Evolutionary conservation across 2,888 invertebrate genomes (phyloP).

Genomic region (Agrilus mali): DNA sequence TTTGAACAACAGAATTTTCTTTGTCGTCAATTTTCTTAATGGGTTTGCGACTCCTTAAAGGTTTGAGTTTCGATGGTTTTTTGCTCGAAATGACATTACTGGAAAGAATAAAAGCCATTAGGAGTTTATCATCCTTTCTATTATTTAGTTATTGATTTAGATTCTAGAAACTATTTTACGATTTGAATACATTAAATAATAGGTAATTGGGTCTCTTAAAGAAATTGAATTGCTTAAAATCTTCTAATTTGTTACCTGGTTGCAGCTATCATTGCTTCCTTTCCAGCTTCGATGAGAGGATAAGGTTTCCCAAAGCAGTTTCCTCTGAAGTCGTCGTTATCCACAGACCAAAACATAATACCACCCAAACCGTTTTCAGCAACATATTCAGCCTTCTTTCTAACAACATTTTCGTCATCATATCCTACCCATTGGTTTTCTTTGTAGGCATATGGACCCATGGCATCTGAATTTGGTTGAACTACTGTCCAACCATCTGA

Average conservation of each 20-base stretch:
- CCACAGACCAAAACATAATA: slow-evolving; percentile 89
- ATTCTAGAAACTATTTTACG: no score
- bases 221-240: no score
- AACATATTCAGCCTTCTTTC: slow-evolving; percentile 74
- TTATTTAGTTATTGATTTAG: no score
- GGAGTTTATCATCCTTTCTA: no score
- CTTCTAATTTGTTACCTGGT: slow-evolving; percentile 41
- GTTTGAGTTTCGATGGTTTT: slow-evolving; percentile 26
- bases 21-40: not conserved
- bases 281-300: slow-evolving; percentile 84
- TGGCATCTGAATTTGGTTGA: slow-evolving; percentile 65
- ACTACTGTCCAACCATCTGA: slow-evolving; percentile 71
- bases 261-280: slow-evolving; percentile 59
- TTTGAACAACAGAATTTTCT: slow-evolving; percentile 7
- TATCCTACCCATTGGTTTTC: slow-evolving; percentile 91
- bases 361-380: slow-evolving; percentile 76
- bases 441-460: slow-evolving; percentile 82
- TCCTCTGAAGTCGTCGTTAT: slow-evolving; percentile 92
- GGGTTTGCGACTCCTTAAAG: slow-evolving; percentile 1
- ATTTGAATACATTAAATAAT: no score
- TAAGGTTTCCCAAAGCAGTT: slow-evolving; percentile 75
- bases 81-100: slow-evolving; percentile 2
- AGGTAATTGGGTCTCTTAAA: no score
- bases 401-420: slow-evolving; percentile 75
- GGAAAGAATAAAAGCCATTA: no score